Conservation (phyloP, 2,888 invertebrate species). For the Ectemnius lituratus region DNA sequence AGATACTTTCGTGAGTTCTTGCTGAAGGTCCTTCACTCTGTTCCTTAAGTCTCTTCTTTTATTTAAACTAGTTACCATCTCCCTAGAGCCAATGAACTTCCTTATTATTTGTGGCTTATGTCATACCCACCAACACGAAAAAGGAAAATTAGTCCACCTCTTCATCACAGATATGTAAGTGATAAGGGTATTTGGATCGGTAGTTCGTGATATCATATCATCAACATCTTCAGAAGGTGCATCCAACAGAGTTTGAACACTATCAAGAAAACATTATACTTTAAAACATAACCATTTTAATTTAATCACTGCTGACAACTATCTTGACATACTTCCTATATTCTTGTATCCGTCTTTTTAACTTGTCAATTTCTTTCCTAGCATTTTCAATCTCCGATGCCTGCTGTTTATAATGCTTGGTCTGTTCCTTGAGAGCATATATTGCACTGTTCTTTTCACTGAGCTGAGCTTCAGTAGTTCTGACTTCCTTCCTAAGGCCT, state of each 20-base stretch:
- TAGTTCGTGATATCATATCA: conserved; percentile 81
- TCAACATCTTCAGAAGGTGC: conserved; percentile 82
- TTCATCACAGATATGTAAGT: conserved; percentile 56
- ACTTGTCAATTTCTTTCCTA: conserved; percentile 79
- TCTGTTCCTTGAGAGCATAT: conserved; percentile 80
- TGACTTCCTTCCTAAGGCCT: conserved; percentile 64
- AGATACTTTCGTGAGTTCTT: conserved; percentile 45
- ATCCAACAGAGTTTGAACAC: conserved; percentile 81
- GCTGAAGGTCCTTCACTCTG: conserved; percentile 45
- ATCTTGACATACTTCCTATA: conserved; percentile 48
- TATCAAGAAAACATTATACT: conserved; percentile 48
- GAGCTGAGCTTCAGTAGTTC: conserved; percentile 62
- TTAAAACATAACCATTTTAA: too few species aligned
- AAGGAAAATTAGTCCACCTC: conserved; percentile 33
- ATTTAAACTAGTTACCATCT: conserved; percentile 46
- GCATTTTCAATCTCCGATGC: conserved; percentile 76
- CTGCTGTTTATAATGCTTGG: conserved; percentile 78
- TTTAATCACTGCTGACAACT: too few species aligned
- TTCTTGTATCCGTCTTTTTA: conserved; percentile 80
- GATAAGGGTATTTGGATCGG: conserved; percentile 79
- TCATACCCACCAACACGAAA: not conserved
- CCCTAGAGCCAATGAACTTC: conserved; percentile 39
- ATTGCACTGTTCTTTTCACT: conserved; percentile 78
- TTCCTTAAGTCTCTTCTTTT: conserved; percentile 54
- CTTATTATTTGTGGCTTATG: not conserved